These are phyloP conservation scores for Liposcelis brunnea DNA, from an alignment of 2,888 invertebrate species.

Conservation along the genomic window DNA sequence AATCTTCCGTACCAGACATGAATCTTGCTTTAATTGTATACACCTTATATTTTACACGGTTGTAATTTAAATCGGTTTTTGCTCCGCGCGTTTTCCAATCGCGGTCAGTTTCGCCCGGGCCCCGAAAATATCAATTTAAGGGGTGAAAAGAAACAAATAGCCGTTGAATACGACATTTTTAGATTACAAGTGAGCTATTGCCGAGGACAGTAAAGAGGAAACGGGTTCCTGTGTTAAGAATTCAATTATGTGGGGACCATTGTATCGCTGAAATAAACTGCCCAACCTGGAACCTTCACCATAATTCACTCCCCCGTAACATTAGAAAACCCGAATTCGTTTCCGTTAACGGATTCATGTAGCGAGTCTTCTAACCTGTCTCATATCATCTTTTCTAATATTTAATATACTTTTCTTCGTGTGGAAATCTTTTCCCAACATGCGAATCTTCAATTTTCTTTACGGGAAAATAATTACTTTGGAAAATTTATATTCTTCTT, in stretches of 20 bases:
- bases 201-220: too few species aligned
- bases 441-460: conserved; percentile 10
- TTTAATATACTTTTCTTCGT: conserved; percentile 8
- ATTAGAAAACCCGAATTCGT: background rate
- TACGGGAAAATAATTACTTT: conserved; percentile 8
- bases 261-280: conserved; percentile 8
- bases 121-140: too few species aligned
- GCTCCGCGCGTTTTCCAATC: too few species aligned
- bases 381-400: conserved; percentile 1
- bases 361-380: background rate
- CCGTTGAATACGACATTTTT: too few species aligned
- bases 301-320: background rate
- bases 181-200: too few species aligned
- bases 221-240: background rate
- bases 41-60: too few species aligned
- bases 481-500: conserved; percentile 4
- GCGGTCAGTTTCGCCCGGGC: too few species aligned
- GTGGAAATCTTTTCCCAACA: conserved; percentile 4
- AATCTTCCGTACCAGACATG: too few species aligned
- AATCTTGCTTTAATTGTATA: too few species aligned
- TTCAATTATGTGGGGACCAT: conserved; percentile 7
- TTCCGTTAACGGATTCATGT: background rate
- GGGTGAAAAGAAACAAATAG: too few species aligned
- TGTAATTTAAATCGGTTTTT: too few species aligned
- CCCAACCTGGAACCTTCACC: conserved; percentile 4